Percentiles rank a stretch among this genome's conserved stretches.
These are phyloP conservation scores for Catocala sponsa DNA, from an alignment of 2,888 invertebrate genomes.

Conservation along the genomic window DNA sequence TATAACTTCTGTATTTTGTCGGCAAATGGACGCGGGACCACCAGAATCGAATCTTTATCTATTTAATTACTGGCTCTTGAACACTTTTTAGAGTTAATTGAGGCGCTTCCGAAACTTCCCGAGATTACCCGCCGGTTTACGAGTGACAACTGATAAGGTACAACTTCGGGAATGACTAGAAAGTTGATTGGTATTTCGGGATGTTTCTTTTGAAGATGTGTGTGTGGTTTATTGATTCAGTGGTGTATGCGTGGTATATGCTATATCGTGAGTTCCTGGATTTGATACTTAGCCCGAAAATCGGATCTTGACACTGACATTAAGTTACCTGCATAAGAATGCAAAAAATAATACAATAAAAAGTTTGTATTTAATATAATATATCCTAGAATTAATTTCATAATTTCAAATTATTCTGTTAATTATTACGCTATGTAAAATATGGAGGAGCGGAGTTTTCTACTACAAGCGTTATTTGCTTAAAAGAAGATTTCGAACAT, in stretches of 20 bases:
- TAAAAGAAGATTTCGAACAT: too few relatives aligned
- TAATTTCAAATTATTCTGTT: too few relatives aligned
- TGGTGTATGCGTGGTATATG: neutral
- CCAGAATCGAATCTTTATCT: slow-evolving; percentile 79
- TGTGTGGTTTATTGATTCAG: neutral
- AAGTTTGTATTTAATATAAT: too few relatives aligned
- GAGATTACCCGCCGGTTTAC: slow-evolving; percentile 78
- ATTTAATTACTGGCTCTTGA: slow-evolving; percentile 77
- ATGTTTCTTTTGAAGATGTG: neutral
- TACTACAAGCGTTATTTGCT: too few relatives aligned
- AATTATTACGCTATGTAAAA: too few relatives aligned
- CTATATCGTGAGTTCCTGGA: neutral
- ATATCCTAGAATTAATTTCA: too few relatives aligned
- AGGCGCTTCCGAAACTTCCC: slow-evolving; percentile 62
- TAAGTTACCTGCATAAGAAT: too few relatives aligned
- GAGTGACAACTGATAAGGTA: slow-evolving; percentile 51
- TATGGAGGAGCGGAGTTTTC: too few relatives aligned
- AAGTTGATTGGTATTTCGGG: slow-evolving; percentile 15
- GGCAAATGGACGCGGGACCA: slow-evolving; percentile 63
- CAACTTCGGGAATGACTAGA: neutral
- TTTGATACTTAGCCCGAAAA: too few relatives aligned
- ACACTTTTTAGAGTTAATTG: slow-evolving; percentile 84
- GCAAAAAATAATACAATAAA: too few relatives aligned
- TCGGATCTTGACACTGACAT: too few relatives aligned
- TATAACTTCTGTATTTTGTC: neutral